phyloP scores from a whole-genome alignment of 2,113 vertebrate species.

The Chaetorhynchus papuensis region DNA sequence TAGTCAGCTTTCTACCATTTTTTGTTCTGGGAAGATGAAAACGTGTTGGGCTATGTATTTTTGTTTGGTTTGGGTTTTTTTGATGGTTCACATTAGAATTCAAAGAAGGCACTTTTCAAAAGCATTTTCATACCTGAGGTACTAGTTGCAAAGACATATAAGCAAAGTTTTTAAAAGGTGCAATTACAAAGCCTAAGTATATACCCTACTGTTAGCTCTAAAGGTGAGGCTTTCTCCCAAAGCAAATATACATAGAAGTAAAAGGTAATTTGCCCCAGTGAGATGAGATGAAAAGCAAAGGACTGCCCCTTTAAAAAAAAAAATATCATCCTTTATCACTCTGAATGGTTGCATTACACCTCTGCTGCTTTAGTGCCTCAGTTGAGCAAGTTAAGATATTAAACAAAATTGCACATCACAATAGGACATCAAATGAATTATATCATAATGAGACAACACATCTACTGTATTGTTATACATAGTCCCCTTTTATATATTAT shows the following conservation, averaged over 20 bases:
- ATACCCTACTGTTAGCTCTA: not conserved
- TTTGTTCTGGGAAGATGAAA: not conserved
- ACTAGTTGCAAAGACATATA: not conserved
- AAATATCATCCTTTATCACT: not conserved
- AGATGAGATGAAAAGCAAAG: not conserved
- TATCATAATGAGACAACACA: not conserved
- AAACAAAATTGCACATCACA: constrained; percentile 4
- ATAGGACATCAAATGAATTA: constrained; percentile 5
- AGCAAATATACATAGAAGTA: not conserved
- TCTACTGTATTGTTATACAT: not conserved
- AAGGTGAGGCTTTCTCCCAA: not conserved
- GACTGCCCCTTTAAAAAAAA: not conserved
- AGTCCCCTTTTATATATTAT: not conserved
- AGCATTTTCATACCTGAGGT: not conserved
- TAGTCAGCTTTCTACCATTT: not conserved
- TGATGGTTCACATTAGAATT: not conserved
- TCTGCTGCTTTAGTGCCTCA: constrained; percentile 7
- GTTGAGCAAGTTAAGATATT: not conserved
- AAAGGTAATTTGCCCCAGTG: not conserved
- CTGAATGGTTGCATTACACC: not conserved
- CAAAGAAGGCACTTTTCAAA: not conserved
- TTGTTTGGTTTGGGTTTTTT: not conserved
- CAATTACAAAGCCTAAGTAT: not conserved
- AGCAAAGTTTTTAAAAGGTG: not conserved
- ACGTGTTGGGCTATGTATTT: not conserved